phyloP scores from a whole-genome alignment of 2,888 invertebrate genomes.

The Campoplex nolae region DNA sequence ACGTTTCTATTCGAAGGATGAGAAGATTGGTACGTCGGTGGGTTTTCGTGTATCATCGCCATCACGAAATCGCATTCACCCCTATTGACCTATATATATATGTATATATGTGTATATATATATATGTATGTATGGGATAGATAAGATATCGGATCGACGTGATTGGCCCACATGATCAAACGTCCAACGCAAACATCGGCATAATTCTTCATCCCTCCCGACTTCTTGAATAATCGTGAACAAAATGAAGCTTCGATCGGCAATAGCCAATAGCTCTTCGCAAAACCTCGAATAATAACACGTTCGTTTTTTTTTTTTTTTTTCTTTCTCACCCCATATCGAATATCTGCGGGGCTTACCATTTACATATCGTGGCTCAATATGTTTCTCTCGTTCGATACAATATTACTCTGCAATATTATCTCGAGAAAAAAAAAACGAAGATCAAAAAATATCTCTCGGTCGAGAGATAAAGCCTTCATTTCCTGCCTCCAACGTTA shows the following conservation, averaged over 20 bases:
- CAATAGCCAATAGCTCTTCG: slow-evolving; percentile 4
- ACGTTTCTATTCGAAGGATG: slow-evolving; percentile 19
- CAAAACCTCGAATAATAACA: neutral
- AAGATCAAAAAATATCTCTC: too few relatives aligned
- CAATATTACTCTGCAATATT: slow-evolving; percentile 37
- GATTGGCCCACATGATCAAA: slow-evolving; percentile 30
- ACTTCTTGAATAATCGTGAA: neutral
- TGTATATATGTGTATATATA: neutral
- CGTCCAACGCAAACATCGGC: neutral
- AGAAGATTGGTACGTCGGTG: slow-evolving; percentile 28
- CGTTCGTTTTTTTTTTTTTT: neutral
- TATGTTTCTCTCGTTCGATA: neutral
- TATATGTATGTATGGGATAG: slow-evolving; percentile 5
- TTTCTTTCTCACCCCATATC: slow-evolving; percentile 7
- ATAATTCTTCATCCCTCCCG: slow-evolving; percentile 8
- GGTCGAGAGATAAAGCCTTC: neutral
- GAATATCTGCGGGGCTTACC: slow-evolving; percentile 32
- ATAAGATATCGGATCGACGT: slow-evolving; percentile 54
- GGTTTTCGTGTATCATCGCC: slow-evolving; percentile 47
- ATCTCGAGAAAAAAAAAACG: neutral
- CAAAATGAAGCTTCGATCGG: neutral
- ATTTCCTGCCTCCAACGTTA: neutral
- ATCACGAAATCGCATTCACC: slow-evolving; percentile 44
- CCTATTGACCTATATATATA: slow-evolving; percentile 17
- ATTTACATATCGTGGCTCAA: slow-evolving; percentile 4